phyloP scores from a whole-genome alignment of 2,888 invertebrate genomes.

The Tetheella fluctuosa region DNA sequence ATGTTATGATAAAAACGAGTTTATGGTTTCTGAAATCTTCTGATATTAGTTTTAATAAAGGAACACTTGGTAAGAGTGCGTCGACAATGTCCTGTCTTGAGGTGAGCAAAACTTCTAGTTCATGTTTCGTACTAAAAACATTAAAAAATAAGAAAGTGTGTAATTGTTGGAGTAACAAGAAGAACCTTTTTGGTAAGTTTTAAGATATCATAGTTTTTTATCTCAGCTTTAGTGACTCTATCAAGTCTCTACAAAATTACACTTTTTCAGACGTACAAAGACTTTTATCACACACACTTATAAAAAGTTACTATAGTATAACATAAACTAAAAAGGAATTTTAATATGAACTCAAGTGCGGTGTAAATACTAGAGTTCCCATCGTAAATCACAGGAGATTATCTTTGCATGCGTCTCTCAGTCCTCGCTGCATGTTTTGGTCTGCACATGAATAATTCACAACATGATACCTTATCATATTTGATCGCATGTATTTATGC shows the following conservation, averaged over 20 bases:
- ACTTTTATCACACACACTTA: not conserved
- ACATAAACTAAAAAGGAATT: constrained; percentile 25
- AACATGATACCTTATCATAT: constrained; percentile 49
- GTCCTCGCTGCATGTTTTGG: constrained; percentile 62
- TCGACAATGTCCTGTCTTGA: too few relatives aligned
- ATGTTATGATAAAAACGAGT: not conserved
- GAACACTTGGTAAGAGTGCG: not conserved
- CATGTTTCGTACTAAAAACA: too few relatives aligned
- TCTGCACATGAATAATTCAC: constrained; percentile 76
- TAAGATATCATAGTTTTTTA: too few relatives aligned
- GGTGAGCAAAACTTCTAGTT: too few relatives aligned
- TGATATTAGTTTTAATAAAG: not conserved
- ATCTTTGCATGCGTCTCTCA: constrained; percentile 63
- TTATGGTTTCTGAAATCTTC: not conserved
- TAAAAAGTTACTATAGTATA: not conserved
- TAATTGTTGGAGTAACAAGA: too few relatives aligned
- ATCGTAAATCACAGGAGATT: constrained; percentile 80
- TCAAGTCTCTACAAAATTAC: too few relatives aligned
- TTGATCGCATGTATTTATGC: constrained; percentile 46
- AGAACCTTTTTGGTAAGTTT: too few relatives aligned
- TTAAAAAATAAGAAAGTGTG: too few relatives aligned
- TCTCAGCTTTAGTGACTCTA: too few relatives aligned
- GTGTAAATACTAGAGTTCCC: constrained; percentile 67
- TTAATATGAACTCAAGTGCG: constrained; percentile 56
- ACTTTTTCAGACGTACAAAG: too few relatives aligned